Evolutionary conservation across 1,140 invertebrate species (phyloP), one percentile per base, ranked within the genome.

Genomic region (Drosophila pandora): DNA sequence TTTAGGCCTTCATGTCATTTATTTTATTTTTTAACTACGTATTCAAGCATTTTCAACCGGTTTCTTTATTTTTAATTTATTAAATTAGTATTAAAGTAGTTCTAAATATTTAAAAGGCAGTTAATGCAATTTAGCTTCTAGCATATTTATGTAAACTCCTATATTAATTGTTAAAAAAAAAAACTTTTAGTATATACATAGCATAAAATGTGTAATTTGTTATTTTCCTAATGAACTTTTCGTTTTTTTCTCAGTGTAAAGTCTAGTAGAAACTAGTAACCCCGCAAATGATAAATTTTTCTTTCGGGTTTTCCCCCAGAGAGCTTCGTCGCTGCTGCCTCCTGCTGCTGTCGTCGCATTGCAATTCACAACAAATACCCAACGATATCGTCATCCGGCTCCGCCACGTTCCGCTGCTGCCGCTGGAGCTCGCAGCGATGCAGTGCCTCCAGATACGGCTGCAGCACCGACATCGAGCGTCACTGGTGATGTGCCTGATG

Each of bases 391-490:
- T 65, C 79, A 21, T 72, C 65, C 25, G 72, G 61, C 21, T 21
- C 21, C 9, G 30, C 39, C 23, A 17, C 47, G 25, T 48, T 48
- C 10, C 34, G 60, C 39, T 54, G 77, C 64, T 85, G 81, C 5
- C 78, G 61, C 49, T 54, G 74, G 45, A 85, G 82, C 62, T 85
- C 81, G 59, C 81, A 85, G 64, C 78, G 82, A 70, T 80, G 82
- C 82, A 85, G 82, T 41, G 82, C 82, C 74, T 85, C 83, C 48
- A 88, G 52, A 73, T 87, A 88, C 3, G 82, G 82, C 75, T 81
- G 83, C 83, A 87, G 82, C 83, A 87, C 78, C 83, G 82, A 82
- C 82, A 87, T 82, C 47, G 83, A 74, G 50, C 79, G 83, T 88
- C 83, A 83, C 83, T 88, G 84, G 30, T 88, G 83, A 23, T 87